A percentile compares a stretch with the other conserved stretches of the same genome.
phyloP scores from a whole-genome alignment of 2,113 vertebrate species.

The Hippocampus mohnikei region DNA sequence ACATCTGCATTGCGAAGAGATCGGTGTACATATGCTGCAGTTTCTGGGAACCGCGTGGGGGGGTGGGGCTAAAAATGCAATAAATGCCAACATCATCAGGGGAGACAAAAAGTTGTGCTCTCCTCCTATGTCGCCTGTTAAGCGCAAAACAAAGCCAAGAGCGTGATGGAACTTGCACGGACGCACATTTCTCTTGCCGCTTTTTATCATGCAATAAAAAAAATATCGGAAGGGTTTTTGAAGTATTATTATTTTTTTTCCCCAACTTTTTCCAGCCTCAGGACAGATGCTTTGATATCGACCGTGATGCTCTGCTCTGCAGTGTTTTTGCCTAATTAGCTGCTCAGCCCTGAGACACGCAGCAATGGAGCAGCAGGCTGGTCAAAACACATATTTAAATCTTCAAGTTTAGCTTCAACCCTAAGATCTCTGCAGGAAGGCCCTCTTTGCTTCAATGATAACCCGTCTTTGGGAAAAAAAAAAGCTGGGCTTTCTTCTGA shows the following conservation, averaged over 20 bases:
- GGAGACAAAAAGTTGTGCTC: conserved; percentile 50
- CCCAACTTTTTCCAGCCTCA: conserved; percentile 42
- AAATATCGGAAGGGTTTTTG: conserved; percentile 49
- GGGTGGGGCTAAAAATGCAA: conserved; percentile 29
- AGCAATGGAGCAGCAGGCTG: conserved; percentile 50
- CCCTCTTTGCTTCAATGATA: neutral
- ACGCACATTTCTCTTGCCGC: conserved; percentile 48
- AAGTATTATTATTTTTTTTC: conserved; percentile 45
- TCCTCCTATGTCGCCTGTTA: conserved; percentile 53
- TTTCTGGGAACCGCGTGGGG: conserved; percentile 26
- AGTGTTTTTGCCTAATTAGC: conserved; percentile 69
- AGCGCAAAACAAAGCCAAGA: conserved; percentile 62
- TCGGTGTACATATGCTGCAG: conserved; percentile 11
- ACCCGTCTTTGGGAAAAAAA: conserved; percentile 19
- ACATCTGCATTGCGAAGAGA: conserved; percentile 36
- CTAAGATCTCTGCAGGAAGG: conserved; percentile 32
- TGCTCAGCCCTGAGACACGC: conserved; percentile 56
- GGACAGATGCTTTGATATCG: conserved; percentile 71
- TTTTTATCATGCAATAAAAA: conserved; percentile 56
- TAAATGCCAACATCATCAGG: conserved; percentile 42
- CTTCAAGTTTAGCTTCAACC: conserved; percentile 51
- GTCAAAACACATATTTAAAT: conserved; percentile 41
- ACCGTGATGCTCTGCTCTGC: conserved; percentile 60
- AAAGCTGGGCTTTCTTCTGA: conserved; percentile 10
- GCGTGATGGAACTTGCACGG: conserved; percentile 39